These are phyloP conservation scores for Steinernema hermaphroditum DNA, from an alignment of 2,888 invertebrate genomes.

Conservation along the genomic window DNA sequence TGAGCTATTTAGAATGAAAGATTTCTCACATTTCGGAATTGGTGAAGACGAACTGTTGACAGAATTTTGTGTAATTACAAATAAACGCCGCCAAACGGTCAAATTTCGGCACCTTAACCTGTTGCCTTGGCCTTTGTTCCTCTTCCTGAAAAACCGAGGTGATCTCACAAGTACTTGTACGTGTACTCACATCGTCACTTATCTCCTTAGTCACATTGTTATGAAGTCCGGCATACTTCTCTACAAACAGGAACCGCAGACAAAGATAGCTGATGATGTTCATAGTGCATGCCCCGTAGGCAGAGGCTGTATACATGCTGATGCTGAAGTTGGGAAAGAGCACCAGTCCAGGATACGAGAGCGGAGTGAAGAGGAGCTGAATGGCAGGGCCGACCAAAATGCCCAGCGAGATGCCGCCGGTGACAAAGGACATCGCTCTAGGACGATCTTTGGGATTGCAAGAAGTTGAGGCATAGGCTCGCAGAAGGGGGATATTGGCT, in stretches of 20 bases:
- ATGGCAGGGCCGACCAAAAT: constrained; percentile 67
- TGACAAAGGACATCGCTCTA: constrained; percentile 67
- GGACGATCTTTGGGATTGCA: constrained; percentile 67
- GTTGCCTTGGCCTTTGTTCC: too few relatives aligned
- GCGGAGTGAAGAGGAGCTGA: constrained; percentile 67
- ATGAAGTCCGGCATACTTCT: constrained; percentile 45
- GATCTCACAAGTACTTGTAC: too few relatives aligned
- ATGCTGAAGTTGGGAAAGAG: constrained; percentile 52
- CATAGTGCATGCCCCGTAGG: constrained; percentile 42
- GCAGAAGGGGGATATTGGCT: constrained; percentile 68
- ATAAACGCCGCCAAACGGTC: constrained; percentile 5
- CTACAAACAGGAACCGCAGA: constrained; percentile 42
- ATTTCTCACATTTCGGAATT: constrained; percentile 64
- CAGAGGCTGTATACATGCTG: constrained; percentile 51
- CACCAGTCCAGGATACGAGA: constrained; percentile 67
- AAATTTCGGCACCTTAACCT: constrained; percentile 20
- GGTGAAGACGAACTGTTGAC: constrained; percentile 67
- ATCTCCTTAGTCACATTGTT: constrained; percentile 43
- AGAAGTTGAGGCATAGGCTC: constrained; percentile 67
- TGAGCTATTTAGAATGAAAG: constrained; percentile 35
- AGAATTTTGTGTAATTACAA: constrained; percentile 28
- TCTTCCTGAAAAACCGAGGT: too few relatives aligned
- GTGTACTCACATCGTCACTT: background rate
- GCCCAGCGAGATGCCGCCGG: constrained; percentile 67
- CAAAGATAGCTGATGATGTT: constrained; percentile 38